Evolutionary conservation across 2,113 vertebrate genomes (phyloP), one percentile per base, ranked within the genome.

Genomic region (Prionailurus viverrinus): DNA sequence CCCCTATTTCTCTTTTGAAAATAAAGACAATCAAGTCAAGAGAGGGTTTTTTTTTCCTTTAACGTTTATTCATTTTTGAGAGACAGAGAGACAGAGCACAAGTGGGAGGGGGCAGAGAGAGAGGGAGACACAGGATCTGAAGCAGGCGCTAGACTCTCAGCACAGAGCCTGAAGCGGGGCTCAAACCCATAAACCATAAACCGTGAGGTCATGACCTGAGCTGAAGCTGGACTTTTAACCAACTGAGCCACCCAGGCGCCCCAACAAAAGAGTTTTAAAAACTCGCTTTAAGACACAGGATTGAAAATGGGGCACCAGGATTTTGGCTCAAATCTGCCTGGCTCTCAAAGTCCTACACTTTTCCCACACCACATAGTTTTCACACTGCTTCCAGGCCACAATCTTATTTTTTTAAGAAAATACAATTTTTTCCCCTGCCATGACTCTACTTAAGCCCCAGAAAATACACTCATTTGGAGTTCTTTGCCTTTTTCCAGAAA

Each of bases 371-470:
- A 71, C 65, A 81, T 15, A 85, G 4, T n/a, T 74, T n/a, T 74
- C 86, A 55, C 6, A 4, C 58, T 81, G 73, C 36, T 94, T 95
- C 89, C 25, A 90, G 74, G 83, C n/a, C 94, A 94, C 88, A 79
- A 1, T 78, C 83, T 88, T 93, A 33, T 58, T 87, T 79, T 92
- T 82, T 91, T 45, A 95, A 39, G 68, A 87, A 82, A 95, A 94
- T 79, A 71, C 63, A 84, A 21, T 87, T 45, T 55, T 51, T 80
- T 92, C 85, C 31, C 45, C 45, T 93, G 41, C 33, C 68, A 27
- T 86, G 41, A 83, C 65, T 84, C 68, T 45, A 27, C 41, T 45
- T 90, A 51, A 53, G 33, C 83, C 41, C 94, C 73, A 89, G 86
- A 76, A 97, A 92, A 81, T 66, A 58, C 9, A 39, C 39, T 0